Percentiles rank a stretch among this genome's conserved stretches.
phyloP scores from a whole-genome alignment of 2,113 vertebrate species.

The Taurulus bubalis region DNA sequence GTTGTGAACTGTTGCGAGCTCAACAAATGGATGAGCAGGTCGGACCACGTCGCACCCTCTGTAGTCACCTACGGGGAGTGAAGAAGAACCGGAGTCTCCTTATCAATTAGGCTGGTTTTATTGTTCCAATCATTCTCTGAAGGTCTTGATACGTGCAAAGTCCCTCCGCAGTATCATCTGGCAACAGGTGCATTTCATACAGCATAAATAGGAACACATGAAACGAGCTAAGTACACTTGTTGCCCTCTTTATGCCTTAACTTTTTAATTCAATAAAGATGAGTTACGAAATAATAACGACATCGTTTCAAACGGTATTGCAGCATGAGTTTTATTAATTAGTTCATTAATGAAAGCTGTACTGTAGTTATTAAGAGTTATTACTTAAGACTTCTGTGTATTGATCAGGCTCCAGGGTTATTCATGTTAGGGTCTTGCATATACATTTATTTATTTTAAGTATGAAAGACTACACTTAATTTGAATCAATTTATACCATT shows the following conservation, averaged over 20 bases:
- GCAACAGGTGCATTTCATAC: slow-evolving; percentile 7
- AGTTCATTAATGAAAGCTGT: neutral
- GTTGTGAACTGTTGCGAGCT: slow-evolving; percentile 57
- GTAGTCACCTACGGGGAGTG: neutral
- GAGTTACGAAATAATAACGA: neutral
- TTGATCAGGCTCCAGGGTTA: neutral
- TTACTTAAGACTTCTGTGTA: neutral
- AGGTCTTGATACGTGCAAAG: slow-evolving; percentile 21
- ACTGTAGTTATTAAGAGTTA: neutral
- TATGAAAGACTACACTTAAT: neutral
- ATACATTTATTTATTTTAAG: no score
- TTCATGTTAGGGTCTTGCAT: neutral
- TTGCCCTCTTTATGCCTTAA: no score
- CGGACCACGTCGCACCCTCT: neutral
- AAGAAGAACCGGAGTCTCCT: slow-evolving; percentile 17
- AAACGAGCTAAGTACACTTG: neutral
- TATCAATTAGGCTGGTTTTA: slow-evolving; percentile 44
- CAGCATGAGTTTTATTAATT: neutral
- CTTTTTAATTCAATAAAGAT: neutral
- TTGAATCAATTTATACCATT: neutral
- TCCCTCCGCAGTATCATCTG: neutral
- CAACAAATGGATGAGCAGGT: slow-evolving; percentile 77
- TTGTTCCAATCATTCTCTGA: neutral
- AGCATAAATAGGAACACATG: neutral
- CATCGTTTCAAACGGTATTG: neutral